These are phyloP conservation scores for Arrhamphus sclerolepis DNA, from an alignment of 2,797 vertebrate genomes.

Conservation along the genomic window DNA sequence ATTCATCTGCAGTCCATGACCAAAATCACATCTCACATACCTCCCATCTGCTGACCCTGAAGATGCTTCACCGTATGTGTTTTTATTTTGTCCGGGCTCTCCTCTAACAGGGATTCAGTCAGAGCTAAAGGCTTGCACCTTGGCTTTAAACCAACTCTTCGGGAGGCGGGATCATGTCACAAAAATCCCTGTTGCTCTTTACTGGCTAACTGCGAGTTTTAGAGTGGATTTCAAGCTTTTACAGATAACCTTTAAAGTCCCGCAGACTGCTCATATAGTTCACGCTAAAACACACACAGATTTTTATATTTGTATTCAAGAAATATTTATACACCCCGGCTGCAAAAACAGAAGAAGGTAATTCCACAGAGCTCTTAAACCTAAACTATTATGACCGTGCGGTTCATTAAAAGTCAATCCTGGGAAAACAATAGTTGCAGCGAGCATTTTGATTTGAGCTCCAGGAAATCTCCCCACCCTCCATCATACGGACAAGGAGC, in stretches of 20 bases:
- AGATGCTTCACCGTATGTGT: slow-evolving; percentile 6
- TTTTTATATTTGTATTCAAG: slow-evolving; percentile 11
- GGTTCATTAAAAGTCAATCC: slow-evolving; percentile 48
- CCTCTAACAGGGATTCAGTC: background rate
- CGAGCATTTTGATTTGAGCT: too few relatives aligned
- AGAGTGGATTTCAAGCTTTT: slow-evolving; percentile 11
- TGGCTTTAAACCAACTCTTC: slow-evolving; percentile 25
- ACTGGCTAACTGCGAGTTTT: slow-evolving; percentile 5
- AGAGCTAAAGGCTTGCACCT: slow-evolving; percentile 3
- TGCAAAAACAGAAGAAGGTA: slow-evolving; percentile 21
- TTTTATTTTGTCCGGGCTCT: slow-evolving; percentile 19
- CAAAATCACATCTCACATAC: slow-evolving; percentile 1
- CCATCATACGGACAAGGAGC: slow-evolving; percentile 66
- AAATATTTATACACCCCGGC: slow-evolving; percentile 26
- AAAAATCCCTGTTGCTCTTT: slow-evolving; percentile 3
- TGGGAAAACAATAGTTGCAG: slow-evolving; percentile 22
- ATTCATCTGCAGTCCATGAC: slow-evolving; percentile 19
- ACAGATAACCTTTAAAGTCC: slow-evolving; percentile 4
- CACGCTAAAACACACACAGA: too few relatives aligned
- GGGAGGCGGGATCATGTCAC: slow-evolving; percentile 24
- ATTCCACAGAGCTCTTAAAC: slow-evolving; percentile 14
- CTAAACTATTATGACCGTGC: slow-evolving; percentile 19
- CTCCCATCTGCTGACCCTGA: slow-evolving; percentile 5
- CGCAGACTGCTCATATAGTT: background rate
- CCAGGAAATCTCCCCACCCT: slow-evolving; percentile 9